Percentiles rank a stretch among this genome's conserved stretches.
Conservation (phyloP, 1,140 invertebrate species). For the Piezodorus guildinii region DNA sequence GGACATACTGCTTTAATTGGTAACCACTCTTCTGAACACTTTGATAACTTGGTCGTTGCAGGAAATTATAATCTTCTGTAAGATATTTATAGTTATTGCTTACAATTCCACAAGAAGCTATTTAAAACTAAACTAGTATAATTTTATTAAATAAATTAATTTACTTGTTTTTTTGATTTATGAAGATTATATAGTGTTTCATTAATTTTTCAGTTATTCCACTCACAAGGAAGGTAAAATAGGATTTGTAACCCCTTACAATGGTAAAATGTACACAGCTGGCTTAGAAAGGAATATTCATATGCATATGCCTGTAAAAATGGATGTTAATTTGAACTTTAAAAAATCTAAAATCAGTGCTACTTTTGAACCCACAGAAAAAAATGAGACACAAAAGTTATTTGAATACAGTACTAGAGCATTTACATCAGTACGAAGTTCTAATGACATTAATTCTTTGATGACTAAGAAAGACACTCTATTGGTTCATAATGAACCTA, state of each 20-base stretch:
- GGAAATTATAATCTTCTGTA: too few relatives aligned
- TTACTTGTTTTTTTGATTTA: too few relatives aligned
- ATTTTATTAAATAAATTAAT: too few relatives aligned
- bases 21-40: too few relatives aligned
- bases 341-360: slow-evolving; percentile 35
- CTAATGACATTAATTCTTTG: slow-evolving; percentile 40
- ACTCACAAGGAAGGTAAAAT: slow-evolving; percentile 42
- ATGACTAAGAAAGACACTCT: slow-evolving; percentile 33
- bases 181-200: slow-evolving; percentile 32
- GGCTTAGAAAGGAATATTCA: slow-evolving; percentile 47
- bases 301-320: slow-evolving; percentile 39
- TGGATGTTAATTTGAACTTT: slow-evolving; percentile 36
- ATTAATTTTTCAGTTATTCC: slow-evolving; percentile 35
- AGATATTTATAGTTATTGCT: too few relatives aligned
- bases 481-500: slow-evolving; percentile 32
- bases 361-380: slow-evolving; percentile 37
- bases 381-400: slow-evolving; percentile 38
- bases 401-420: slow-evolving; percentile 45
- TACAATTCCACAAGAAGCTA: too few relatives aligned
- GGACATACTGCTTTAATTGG: too few relatives aligned
- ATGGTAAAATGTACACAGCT: slow-evolving; percentile 42
- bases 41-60: too few relatives aligned
- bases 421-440: slow-evolving; percentile 43
- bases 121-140: too few relatives aligned
- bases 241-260: slow-evolving; percentile 50